These are phyloP conservation scores for Neopipo cinnamomea DNA, from an alignment of 2,113 vertebrate species.

Conservation along the genomic window DNA sequence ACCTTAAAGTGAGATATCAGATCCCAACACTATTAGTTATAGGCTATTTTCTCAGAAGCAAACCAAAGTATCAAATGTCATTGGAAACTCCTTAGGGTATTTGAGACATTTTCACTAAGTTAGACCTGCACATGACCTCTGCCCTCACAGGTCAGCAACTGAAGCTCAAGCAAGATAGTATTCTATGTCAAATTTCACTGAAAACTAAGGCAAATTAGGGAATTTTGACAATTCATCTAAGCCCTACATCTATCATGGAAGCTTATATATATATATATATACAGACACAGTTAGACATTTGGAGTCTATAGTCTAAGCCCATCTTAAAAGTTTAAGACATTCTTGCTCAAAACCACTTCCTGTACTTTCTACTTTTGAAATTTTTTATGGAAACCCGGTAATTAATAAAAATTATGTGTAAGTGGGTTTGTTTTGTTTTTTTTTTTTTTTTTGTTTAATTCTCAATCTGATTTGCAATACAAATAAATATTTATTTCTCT, in stretches of 20 bases:
- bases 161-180: background rate
- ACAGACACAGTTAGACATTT: background rate
- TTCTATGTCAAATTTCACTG: background rate
- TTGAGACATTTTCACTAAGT: background rate
- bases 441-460: background rate
- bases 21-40: background rate
- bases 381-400: background rate
- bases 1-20: background rate
- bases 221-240: background rate
- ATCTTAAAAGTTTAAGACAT: background rate
- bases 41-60: background rate
- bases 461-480: background rate
- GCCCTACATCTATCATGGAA: rapidly evolving
- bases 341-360: background rate
- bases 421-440: rapidly evolving
- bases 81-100: background rate
- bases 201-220: background rate
- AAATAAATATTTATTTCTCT: background rate
- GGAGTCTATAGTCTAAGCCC: background rate
- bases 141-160: background rate
- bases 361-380: background rate
- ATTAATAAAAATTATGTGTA: background rate
- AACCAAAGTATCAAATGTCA: background rate
- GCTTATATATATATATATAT: background rate
- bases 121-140: background rate